Conservation (phyloP, 2,888 invertebrate genomes). For the Spilosoma lubricipeda region DNA sequence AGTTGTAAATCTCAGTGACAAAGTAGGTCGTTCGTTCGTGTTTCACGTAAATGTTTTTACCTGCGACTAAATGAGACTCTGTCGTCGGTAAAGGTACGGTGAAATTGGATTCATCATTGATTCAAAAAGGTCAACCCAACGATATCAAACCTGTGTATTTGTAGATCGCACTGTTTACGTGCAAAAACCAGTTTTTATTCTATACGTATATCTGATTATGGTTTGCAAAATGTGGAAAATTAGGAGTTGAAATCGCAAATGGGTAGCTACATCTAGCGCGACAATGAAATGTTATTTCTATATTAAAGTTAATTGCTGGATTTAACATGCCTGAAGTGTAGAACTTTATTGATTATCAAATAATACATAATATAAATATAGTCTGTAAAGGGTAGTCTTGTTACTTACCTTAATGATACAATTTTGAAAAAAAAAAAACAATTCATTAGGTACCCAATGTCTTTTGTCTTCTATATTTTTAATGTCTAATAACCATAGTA, state of each 20-base stretch:
- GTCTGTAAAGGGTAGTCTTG: too few species aligned
- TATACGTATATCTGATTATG: constrained; percentile 47
- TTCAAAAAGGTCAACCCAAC: constrained; percentile 74
- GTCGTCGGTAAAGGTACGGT: constrained; percentile 59
- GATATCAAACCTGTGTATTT: constrained; percentile 57
- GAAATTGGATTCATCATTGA: constrained; percentile 79
- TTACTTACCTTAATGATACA: too few species aligned
- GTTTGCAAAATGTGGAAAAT: constrained; percentile 40
- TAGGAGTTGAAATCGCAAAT: constrained; percentile 35
- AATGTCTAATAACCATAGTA: too few species aligned
- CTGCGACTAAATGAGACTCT: constrained; percentile 64
- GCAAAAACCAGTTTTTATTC: constrained; percentile 56
- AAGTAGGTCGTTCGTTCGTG: constrained; percentile 59
- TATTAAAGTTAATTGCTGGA: too few species aligned
- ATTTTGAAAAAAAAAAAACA: too few species aligned
- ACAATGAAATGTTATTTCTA: too few species aligned
- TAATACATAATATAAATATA: too few species aligned
- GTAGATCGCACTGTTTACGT: constrained; percentile 59
- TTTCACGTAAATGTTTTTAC: constrained; percentile 68
- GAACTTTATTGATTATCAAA: too few species aligned
- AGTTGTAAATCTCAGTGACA: constrained; percentile 59
- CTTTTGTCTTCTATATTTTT: too few species aligned
- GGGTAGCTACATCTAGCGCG: neutral
- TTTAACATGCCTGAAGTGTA: too few species aligned
- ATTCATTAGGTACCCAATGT: too few species aligned